Base-by-base conservation (phyloP, 2,888 invertebrate genomes). In the Rhyacophila evoluta region DNA sequence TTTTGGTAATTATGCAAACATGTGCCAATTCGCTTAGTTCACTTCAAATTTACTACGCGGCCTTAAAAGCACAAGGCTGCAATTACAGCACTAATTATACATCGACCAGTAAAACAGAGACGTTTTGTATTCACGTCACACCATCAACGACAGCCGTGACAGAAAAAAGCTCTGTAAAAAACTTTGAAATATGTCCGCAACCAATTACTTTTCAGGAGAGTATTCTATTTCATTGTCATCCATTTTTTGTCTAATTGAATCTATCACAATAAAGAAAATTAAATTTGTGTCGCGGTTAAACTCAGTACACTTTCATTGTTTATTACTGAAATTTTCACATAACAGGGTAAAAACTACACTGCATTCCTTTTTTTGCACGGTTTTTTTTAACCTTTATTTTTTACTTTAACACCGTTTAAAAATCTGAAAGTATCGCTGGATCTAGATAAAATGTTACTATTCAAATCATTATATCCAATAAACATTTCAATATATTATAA, bases 201-300 rank as follows among this genome's bases (percentile, higher is more conserved):
- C 19, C 73, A 73, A 41, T 41, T 73, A 73, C 39, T 11, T 73
- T 73, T 27, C 6, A 15, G 36, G 36, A 15, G 72, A 29, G 72
- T 37, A 72, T 36, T 37, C 72, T 72, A 15, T 39, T 25, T 41
- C 73, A 73, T 73, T 73, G 73, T 73, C 39, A 19, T 11, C 41
- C 73, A 25, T 73, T 71, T 73, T 73, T 73, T 25, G 70, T 41
- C 73, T 73, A 73, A 73, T 73, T 73, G 73, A 73, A 70, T 19
- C 55, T 19, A 55, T 19, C 55, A 19, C 55, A 55, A 55, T 55
- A 19, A 55, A 55, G 55, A 19, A 55, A 55, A 55, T 55, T 55
- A 19, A 55, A 55, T 55, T 55, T 10, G 10, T 55, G 55, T 55
- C 25, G 25, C 19, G 55, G 55, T 19, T 2, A 19, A 15, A 19